phyloP scores from a whole-genome alignment of 2,888 invertebrate genomes.

The Plagodis pulveraria region DNA sequence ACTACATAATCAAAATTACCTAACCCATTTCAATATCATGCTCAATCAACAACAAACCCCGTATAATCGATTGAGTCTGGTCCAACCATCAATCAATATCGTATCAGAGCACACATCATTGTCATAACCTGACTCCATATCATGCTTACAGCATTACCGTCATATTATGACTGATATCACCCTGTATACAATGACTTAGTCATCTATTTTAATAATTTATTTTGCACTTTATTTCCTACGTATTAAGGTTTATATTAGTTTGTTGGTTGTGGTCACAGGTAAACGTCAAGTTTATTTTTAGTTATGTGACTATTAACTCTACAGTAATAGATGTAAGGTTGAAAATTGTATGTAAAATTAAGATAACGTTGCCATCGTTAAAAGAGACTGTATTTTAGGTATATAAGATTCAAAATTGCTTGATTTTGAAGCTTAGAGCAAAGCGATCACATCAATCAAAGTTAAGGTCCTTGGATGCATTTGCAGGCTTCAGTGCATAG shows the following conservation, averaged over 20 bases:
- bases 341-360: background rate
- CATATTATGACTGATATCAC: slow-evolving; percentile 68
- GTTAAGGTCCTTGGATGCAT: slow-evolving; percentile 22
- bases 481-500: slow-evolving; percentile 19
- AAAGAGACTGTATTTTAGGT: slow-evolving; percentile 3
- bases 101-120: slow-evolving; percentile 21
- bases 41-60: slow-evolving; percentile 2
- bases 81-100: slow-evolving; percentile 23
- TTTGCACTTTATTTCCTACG: background rate
- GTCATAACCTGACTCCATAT: slow-evolving; percentile 26
- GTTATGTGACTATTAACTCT: slow-evolving; percentile 1
- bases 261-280: background rate
- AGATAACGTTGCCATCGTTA: background rate
- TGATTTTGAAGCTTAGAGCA: slow-evolving; percentile 1
- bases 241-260: slow-evolving; percentile 2
- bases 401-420: slow-evolving; percentile 11
- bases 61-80: slow-evolving; percentile 3
- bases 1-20: too few species aligned
- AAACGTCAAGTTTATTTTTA: background rate
- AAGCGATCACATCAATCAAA: slow-evolving; percentile 23
- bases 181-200: slow-evolving; percentile 17
- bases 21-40: background rate
- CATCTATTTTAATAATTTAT: background rate
- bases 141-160: slow-evolving; percentile 49
- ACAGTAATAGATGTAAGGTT: slow-evolving; percentile 2